phyloP scores from a whole-genome alignment of 2,888 invertebrate genomes.

The Timandra comae region DNA sequence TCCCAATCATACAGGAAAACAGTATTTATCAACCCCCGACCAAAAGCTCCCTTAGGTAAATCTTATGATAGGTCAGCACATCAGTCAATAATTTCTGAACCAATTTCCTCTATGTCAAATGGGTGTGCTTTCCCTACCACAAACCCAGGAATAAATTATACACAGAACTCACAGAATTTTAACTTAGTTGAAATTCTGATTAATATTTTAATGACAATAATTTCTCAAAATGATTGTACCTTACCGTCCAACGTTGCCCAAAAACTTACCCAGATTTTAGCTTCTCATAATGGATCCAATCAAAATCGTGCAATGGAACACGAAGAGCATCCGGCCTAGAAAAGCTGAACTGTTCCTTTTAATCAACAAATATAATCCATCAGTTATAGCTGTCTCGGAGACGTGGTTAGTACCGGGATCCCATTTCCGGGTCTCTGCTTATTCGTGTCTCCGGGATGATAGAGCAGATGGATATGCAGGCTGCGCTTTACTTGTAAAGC shows the following conservation, averaged over 20 bases:
- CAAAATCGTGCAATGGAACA: conserved; percentile 1
- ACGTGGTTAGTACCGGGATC: too few relatives aligned
- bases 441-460: too few relatives aligned
- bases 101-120: background rate
- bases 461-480: background rate
- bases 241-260: too few relatives aligned
- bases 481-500: background rate
- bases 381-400: background rate
- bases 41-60: too few relatives aligned
- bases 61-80: background rate
- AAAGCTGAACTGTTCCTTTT: conserved; percentile 1
- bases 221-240: background rate
- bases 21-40: background rate
- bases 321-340: conserved; percentile 1
- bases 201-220: background rate
- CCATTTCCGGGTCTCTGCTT: conserved; percentile 1
- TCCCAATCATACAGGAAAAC: background rate
- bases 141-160: background rate
- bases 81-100: background rate
- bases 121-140: background rate
- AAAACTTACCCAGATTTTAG: background rate
- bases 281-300: background rate
- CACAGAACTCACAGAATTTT: too few relatives aligned
- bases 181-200: background rate
- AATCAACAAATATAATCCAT: conserved; percentile 3